Base-by-base conservation (phyloP, 2,113 vertebrate species). In the Sinocyclocheilus anshuiensis region DNA sequence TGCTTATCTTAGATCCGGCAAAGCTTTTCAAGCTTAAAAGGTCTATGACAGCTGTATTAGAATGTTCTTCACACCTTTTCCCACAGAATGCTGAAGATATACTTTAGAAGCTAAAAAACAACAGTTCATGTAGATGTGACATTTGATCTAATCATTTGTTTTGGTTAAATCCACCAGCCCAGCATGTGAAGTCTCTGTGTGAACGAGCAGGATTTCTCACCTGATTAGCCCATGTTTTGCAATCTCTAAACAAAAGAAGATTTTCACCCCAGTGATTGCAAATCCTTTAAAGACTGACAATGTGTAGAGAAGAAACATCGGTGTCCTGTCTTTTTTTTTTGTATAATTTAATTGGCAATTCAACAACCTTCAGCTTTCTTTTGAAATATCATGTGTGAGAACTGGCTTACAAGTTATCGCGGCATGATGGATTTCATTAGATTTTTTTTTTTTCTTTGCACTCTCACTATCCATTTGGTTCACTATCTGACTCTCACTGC, bases 391-490 rank as follows among this genome's bases (percentile, higher is more conserved):
- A 12, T 7, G 48, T 71, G 29, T 2, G 24, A 82, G 50, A 45
- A 72, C 22, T 61, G 22, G 29, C 55, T 69, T 33, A 48, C 29
- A 15, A 79, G 55, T 50, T 79, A 79, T n/a, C 6, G 11, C 53
- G 9, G n/a, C 33, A 36, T 59, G 59, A 79, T 39, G 77, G 63
- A 79, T 42, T 53, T 45, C 5, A 22, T 85, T 50, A 2, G 42
- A 42, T 42, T 42, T 33, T 33, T 77, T 86, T 16, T 79, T 45
- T 10, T 77, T 39, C 36, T 85, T 84, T 82, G 78, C 84, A 80
- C 67, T 65, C 80, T 74, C 80, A 10, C 8, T n/a, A 20, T 88
- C 80, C 36, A 45, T 92, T 93, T 91, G 63, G 77, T 90, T 91
- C 86, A 76, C 77, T 82, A 88, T 1, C 3, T 89, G 22, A 71